These are phyloP conservation scores for Pomatorhinus ruficollis DNA, from an alignment of 2,113 vertebrate species.

Conservation along the genomic window DNA sequence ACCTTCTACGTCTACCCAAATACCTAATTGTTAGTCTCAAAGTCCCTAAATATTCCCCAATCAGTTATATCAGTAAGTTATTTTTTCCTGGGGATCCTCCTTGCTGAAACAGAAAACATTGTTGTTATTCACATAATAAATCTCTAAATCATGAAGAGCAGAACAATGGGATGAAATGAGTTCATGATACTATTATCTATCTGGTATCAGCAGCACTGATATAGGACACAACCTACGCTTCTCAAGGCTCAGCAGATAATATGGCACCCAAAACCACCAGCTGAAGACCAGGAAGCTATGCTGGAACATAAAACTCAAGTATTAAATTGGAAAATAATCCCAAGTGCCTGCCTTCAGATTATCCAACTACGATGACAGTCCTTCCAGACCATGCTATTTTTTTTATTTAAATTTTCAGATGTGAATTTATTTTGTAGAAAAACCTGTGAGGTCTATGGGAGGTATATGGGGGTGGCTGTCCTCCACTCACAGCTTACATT, in stretches of 20 bases:
- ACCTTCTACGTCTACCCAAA: background rate
- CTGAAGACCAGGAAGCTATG: background rate
- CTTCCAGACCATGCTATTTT: background rate
- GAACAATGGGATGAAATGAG: background rate
- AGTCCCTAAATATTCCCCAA: background rate
- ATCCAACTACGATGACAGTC: background rate
- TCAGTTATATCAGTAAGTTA: background rate
- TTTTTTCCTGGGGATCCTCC: background rate
- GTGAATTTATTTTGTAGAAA: background rate
- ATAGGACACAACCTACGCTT: fast-evolving
- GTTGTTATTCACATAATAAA: background rate
- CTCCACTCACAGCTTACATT: background rate
- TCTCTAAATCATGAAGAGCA: background rate
- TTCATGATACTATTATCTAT: background rate
- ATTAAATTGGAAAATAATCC: background rate
- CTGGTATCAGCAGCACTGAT: background rate
- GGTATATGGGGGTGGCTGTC: fast-evolving
- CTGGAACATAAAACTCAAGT: background rate
- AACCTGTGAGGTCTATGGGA: background rate
- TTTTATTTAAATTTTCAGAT: background rate
- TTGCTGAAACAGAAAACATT: background rate
- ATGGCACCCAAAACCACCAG: background rate
- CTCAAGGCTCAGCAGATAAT: background rate
- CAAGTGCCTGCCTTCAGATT: background rate
- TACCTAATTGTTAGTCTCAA: background rate